These are phyloP conservation scores for Philypnodon macrostomus DNA, from an alignment of 2,797 vertebrate genomes.

Conservation along the genomic window DNA sequence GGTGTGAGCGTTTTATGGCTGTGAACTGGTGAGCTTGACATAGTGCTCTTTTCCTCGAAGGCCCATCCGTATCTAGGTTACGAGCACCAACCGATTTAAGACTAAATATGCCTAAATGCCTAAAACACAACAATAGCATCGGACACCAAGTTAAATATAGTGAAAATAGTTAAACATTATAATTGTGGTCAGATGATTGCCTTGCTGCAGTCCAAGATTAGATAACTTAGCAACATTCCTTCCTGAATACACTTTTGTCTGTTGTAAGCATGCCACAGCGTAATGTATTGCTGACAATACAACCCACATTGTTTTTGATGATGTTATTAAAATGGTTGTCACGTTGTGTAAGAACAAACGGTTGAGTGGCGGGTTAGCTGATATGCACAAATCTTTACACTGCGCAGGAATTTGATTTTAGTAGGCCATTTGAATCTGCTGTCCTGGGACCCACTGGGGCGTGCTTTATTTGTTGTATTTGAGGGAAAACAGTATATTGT, in stretches of 20 bases:
- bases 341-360: neutral
- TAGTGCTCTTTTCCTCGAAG: conserved; percentile 58
- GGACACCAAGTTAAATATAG: conserved; percentile 13
- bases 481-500: too few species aligned
- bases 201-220: conserved; percentile 12
- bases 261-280: neutral
- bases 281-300: neutral
- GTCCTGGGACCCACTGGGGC: neutral
- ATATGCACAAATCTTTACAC: neutral
- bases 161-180: conserved; percentile 31
- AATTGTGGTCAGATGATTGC: conserved; percentile 7
- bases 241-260: neutral
- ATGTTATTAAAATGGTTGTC: conserved; percentile 8
- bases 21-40: conserved; percentile 57
- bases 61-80: conserved; percentile 57
- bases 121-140: conserved; percentile 8
- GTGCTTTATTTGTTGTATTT: too few species aligned
- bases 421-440: neutral
- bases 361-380: neutral
- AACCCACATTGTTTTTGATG: neutral
- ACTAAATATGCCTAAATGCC: conserved; percentile 21
- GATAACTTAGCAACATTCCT: conserved; percentile 5
- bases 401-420: conserved; percentile 3
- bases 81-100: conserved; percentile 22
- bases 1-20: conserved; percentile 51